Evolutionary conservation across 2,113 vertebrate species (phyloP).

Genomic region (Brachypteracias leptosomus): DNA sequence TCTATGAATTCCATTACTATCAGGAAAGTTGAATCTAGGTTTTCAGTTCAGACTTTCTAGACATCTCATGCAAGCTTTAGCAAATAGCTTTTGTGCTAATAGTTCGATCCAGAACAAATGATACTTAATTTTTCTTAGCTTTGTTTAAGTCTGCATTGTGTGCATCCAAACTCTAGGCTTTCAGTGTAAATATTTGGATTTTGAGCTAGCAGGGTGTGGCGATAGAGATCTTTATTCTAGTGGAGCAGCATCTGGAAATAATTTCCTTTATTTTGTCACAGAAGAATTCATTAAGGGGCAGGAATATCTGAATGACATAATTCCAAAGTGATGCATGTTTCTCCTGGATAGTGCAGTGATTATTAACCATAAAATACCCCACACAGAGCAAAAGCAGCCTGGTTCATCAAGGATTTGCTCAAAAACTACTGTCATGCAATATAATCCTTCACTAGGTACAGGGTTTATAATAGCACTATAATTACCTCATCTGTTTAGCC

Average conservation of each 20-base stretch:
- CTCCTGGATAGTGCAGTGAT: background rate
- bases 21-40: background rate
- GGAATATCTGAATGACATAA: background rate
- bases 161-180: background rate
- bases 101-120: background rate
- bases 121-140: background rate
- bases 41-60: background rate
- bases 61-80: background rate
- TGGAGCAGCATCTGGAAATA: slow-evolving; percentile 10
- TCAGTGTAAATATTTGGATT: background rate
- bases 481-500: background rate
- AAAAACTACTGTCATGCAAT: background rate
- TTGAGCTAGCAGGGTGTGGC: background rate
- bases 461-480: background rate
- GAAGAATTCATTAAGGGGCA: background rate
- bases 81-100: background rate
- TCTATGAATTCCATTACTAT: background rate
- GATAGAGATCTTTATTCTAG: background rate
- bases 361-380: background rate
- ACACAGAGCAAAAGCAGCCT: background rate
- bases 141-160: background rate
- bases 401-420: background rate
- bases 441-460: background rate
- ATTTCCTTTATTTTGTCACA: background rate
- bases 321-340: background rate